These are phyloP conservation scores for Brevimyrus niger DNA, from an alignment of 2,113 vertebrate genomes.

Conservation along the genomic window DNA sequence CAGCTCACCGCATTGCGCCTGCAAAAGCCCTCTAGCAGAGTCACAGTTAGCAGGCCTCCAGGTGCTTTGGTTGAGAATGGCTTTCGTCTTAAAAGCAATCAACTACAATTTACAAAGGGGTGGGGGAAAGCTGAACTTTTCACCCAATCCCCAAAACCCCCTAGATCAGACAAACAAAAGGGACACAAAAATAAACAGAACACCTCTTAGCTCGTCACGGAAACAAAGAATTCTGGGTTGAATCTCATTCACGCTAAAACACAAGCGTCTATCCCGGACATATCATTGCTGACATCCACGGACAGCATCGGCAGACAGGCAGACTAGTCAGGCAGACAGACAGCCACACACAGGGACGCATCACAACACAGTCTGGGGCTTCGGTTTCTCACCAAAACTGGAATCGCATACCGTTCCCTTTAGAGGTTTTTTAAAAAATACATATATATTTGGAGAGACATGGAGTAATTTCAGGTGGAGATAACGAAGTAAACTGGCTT, in stretches of 20 bases:
- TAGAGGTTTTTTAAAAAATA: neutral
- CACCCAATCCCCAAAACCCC: constrained; percentile 45
- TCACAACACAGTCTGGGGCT: neutral
- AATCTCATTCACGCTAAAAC: neutral
- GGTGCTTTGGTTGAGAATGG: constrained; percentile 45
- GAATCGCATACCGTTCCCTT: neutral
- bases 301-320: neutral
- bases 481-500: neutral
- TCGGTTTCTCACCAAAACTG: neutral
- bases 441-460: neutral
- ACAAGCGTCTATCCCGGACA: neutral
- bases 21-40: constrained; percentile 39
- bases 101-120: constrained; percentile 56
- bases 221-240: neutral
- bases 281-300: neutral
- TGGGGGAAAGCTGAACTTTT: constrained; percentile 58
- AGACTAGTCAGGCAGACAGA: neutral
- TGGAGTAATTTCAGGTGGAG: neutral
- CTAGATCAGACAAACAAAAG: neutral
- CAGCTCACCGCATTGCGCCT: constrained; percentile 48
- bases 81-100: constrained; percentile 61
- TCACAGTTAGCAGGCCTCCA: constrained; percentile 44
- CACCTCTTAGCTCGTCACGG: neutral
- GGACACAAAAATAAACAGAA: neutral
- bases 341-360: neutral